These are phyloP conservation scores for Zoanthus gigantus DNA, from an alignment of 92 coral and sea anemone species.

Conservation along the genomic window DNA sequence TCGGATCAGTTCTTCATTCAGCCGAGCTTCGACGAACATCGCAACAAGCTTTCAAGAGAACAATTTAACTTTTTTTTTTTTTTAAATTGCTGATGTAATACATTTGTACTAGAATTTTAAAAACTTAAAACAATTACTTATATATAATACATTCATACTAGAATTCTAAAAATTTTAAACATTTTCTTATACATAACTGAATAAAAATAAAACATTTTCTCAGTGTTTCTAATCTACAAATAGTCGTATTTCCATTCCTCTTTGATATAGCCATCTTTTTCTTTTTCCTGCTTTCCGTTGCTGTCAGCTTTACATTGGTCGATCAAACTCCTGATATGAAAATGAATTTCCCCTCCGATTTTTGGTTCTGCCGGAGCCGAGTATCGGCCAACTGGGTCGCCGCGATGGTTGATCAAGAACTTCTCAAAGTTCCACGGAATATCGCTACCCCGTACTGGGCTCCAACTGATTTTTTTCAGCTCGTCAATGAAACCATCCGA, in stretches of 20 bases:
- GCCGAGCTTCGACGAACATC: not conserved
- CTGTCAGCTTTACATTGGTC: constrained; percentile 15
- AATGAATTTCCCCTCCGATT: constrained; percentile 1
- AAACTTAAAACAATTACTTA: too few species aligned
- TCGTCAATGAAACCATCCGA: constrained; percentile 85
- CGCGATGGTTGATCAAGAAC: constrained; percentile 84
- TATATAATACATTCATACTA: too few species aligned
- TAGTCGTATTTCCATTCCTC: constrained; percentile 46
- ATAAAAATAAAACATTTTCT: not conserved
- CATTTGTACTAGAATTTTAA: too few species aligned
- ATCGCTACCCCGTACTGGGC: constrained; percentile 86
- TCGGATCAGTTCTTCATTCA: constrained; percentile 38
- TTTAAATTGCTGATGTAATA: not conserved
- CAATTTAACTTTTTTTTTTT: not conserved
- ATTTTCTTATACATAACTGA: too few species aligned
- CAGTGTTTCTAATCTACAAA: constrained; percentile 15
- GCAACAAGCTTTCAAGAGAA: constrained; percentile 7
- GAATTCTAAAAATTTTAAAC: too few species aligned
- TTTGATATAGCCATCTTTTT: not conserved
- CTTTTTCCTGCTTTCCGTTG: not conserved
- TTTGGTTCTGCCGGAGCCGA: constrained; percentile 86
- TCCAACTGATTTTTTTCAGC: constrained; percentile 67
- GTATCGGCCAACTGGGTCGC: constrained; percentile 89
- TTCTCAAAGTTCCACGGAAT: constrained; percentile 98
- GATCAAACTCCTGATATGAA: not conserved